Percentiles rank a stretch among this genome's conserved stretches.
These are phyloP conservation scores for Hydroisotoma schaefferi DNA, from an alignment of 2,888 invertebrate genomes.

Conservation along the genomic window DNA sequence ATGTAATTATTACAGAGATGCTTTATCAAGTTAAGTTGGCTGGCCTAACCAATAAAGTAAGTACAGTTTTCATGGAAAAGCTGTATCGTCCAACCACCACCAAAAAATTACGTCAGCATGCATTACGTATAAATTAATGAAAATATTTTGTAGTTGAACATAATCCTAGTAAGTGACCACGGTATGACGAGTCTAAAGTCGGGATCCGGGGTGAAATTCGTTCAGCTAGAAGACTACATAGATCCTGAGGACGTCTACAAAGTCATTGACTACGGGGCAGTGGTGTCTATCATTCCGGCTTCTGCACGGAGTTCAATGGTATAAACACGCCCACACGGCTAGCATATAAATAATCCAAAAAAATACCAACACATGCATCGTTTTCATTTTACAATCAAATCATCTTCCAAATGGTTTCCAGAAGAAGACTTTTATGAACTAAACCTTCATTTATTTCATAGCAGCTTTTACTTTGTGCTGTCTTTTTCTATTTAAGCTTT, in stretches of 20 bases:
- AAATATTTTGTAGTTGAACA: conserved; percentile 49
- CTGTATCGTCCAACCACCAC: no score
- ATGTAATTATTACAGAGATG: neutral
- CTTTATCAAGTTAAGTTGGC: neutral
- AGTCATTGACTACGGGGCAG: conserved; percentile 49
- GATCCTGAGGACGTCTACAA: conserved; percentile 45
- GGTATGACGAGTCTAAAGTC: conserved; percentile 50
- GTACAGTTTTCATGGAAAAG: neutral
- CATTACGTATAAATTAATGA: neutral
- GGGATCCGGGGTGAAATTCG: conserved; percentile 33
- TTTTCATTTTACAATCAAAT: conserved; percentile 20
- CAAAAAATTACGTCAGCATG: neutral
- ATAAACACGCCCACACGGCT: no score
- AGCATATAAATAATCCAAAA: neutral
- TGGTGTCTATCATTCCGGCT: conserved; percentile 15
- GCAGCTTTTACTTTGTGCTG: no score
- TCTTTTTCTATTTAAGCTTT: no score
- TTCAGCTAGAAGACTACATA: conserved; percentile 48
- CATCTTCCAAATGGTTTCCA: conserved; percentile 23
- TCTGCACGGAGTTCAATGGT: no score
- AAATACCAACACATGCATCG: neutral
- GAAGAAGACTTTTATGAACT: neutral
- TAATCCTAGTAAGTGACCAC: conserved; percentile 52
- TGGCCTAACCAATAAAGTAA: conserved; percentile 2
- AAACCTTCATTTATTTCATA: no score